Evolutionary conservation across 1,140 invertebrate genomes (phyloP).

Genomic region (Schlechtendalia chinensis): DNA sequence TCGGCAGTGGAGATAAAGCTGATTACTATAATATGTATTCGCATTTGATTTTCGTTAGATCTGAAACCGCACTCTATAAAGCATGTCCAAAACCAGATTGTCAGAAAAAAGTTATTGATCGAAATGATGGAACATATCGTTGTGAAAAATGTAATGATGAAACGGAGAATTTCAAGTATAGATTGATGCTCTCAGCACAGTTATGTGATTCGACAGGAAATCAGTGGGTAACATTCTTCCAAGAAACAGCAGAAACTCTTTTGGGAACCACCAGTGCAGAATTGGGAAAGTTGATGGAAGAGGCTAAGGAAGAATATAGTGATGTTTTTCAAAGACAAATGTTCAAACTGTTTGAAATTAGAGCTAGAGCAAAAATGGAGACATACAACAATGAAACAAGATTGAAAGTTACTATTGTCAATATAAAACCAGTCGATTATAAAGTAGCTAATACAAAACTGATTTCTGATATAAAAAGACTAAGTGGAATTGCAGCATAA

Average conservation of each 20-base stretch:
- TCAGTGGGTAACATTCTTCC: conserved; percentile 88
- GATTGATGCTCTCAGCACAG: conserved; percentile 75
- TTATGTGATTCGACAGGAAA: conserved; percentile 78
- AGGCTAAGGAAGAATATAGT: conserved; percentile 61
- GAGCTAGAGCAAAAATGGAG: conserved; percentile 82
- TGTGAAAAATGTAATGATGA: conserved; percentile 93
- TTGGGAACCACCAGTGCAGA: conserved; percentile 76
- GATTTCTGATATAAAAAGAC: conserved; percentile 64
- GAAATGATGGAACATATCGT: conserved; percentile 80
- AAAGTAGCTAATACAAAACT: conserved; percentile 72
- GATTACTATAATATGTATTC: conserved; percentile 76
- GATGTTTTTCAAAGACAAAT: conserved; percentile 69
- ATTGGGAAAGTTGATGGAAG: conserved; percentile 68
- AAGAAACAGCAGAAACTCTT: conserved; percentile 79
- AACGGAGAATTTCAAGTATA: conserved; percentile 81
- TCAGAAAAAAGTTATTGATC: conserved; percentile 88
- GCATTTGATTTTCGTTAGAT: conserved; percentile 67
- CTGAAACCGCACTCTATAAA: conserved; percentile 84
- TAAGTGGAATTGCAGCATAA: conserved; percentile 60
- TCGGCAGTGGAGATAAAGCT: conserved; percentile 69
- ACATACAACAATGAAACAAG: conserved; percentile 87
- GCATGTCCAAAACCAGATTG: conserved; percentile 82
- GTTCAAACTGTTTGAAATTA: conserved; percentile 79
- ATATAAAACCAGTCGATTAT: conserved; percentile 70
- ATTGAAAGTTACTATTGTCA: conserved; percentile 71